Percentiles rank a stretch among this genome's conserved stretches.
Conservation (phyloP, 2,113 vertebrate species). For the Eolophus roseicapilla region DNA sequence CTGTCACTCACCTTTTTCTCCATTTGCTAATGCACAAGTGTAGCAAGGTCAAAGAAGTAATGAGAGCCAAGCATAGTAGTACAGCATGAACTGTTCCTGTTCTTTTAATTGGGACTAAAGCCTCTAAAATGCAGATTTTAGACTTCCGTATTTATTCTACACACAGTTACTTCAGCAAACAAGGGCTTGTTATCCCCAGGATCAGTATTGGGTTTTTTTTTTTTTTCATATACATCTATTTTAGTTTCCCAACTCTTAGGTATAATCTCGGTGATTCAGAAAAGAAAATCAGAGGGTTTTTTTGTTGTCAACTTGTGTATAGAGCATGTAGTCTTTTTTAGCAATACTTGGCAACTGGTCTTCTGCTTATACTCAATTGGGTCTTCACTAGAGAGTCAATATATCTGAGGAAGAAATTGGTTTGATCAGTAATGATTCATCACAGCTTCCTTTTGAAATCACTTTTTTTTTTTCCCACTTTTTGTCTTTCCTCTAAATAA, state of each 20-base stretch:
- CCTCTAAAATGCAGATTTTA: background rate
- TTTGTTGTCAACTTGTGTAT: background rate
- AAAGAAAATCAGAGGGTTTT: background rate
- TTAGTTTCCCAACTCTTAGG: background rate
- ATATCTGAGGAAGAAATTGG: background rate
- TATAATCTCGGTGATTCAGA: background rate
- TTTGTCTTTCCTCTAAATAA: background rate
- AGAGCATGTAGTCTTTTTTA: background rate
- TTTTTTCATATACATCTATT: background rate
- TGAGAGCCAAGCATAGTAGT: background rate
- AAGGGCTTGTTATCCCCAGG: background rate
- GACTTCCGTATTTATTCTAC: background rate
- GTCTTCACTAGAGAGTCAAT: background rate
- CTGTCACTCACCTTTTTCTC: background rate
- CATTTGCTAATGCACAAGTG: background rate
- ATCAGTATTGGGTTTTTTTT: background rate
- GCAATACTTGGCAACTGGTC: background rate
- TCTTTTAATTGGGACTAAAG: background rate
- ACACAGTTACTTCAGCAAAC: background rate
- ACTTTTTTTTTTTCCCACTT: accelerated
- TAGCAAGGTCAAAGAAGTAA: background rate
- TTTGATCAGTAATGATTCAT: background rate
- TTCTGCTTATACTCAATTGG: background rate
- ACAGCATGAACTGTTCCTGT: background rate
- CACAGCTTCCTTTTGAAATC: background rate